Percentiles rank a stretch among this genome's conserved stretches.
Evolutionary conservation across 2,888 invertebrate genomes (phyloP).

Genomic region (Lycia hirtaria): DNA sequence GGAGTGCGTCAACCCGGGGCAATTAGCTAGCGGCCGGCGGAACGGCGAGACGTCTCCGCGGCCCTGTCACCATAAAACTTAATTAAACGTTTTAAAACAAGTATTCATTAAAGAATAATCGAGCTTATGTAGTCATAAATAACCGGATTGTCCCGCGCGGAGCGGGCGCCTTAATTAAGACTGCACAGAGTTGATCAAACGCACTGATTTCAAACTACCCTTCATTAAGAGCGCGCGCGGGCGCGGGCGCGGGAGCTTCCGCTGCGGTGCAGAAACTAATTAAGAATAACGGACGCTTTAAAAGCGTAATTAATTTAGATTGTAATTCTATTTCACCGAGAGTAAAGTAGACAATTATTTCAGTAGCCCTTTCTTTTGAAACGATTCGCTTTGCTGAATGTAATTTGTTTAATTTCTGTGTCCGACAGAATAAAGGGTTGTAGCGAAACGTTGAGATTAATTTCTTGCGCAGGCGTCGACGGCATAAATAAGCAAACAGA

Average conservation of each 20-base stretch:
- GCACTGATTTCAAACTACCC: slow-evolving; percentile 86
- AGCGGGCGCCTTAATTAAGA: slow-evolving; percentile 85
- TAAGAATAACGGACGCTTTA: slow-evolving; percentile 86
- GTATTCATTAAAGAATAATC: slow-evolving; percentile 87
- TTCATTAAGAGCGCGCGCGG: slow-evolving; percentile 82
- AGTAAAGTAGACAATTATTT: slow-evolving; percentile 85
- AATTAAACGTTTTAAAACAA: slow-evolving; percentile 87
- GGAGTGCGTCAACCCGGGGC: slow-evolving; percentile 83
- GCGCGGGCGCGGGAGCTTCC: slow-evolving; percentile 79
- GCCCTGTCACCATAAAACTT: slow-evolving; percentile 86
- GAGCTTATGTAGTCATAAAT: slow-evolving; percentile 87
- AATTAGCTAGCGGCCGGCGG: slow-evolving; percentile 84
- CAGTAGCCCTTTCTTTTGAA: slow-evolving; percentile 83
- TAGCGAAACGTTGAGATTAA: slow-evolving; percentile 49
- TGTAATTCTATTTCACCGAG: slow-evolving; percentile 85
- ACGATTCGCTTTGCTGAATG: slow-evolving; percentile 80
- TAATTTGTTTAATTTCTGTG: slow-evolving; percentile 82
- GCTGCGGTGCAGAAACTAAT: slow-evolving; percentile 86
- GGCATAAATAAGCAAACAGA: slow-evolving; percentile 39
- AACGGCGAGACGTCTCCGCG: slow-evolving; percentile 79
- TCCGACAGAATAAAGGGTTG: slow-evolving; percentile 72
- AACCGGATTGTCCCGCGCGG: slow-evolving; percentile 85
- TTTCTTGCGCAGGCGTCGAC: slow-evolving; percentile 44
- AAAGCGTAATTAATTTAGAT: slow-evolving; percentile 86
- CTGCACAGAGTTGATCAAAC: slow-evolving; percentile 86